Evolutionary conservation across 2,888 invertebrate species (phyloP), one percentile per base, ranked within the genome.

Genomic region (Monochamus alternatus): DNA sequence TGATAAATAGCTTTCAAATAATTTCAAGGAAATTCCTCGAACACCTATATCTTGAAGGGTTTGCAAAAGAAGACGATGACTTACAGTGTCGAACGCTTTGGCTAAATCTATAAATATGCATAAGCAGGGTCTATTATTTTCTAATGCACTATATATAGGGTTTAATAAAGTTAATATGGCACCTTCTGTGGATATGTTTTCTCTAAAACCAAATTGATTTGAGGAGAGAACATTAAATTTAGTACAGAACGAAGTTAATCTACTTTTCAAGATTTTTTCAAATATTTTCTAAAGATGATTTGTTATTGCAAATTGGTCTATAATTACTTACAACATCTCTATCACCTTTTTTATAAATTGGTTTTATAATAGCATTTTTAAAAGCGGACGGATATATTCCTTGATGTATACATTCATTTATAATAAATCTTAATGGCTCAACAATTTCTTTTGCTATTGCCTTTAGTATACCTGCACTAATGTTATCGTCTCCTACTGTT

Each of bases 111-210:
- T n/a, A n/a, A n/a, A n/a, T n/a, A n/a, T n/a, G n/a, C n/a, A n/a
- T n/a, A n/a, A n/a, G n/a, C 60, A 60, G n/a, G 60, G 60, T 60
- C 8, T 60, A 60, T 60, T 60, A 30, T 60, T 60, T 60, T 60
- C 60, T 60, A 60, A 30, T 4, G 60, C n/a, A 30, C 14, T 60
- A 22, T 60, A 30, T 52, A 60, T 60, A 22, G n/a, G n/a, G 10
- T 60, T 22, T 60, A 30, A 22, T n/a, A 60, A 30, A 60, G n/a
- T 5, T 22, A 60, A 5, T 3, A 60, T 60, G 5, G 60, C 60
- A 8, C 14, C 60, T 30, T 60, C 3, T n/a, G 60, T 60, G 9
- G 60, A 60, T 60, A 10, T 60, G 14, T 60, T 30, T 30, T 60
- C 30, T 14, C 14, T 52, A 14, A 30, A 60, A 60, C 30, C 60